Evolutionary conservation across 2,888 invertebrate species (phyloP).

Genomic region (Cenopis cana): DNA sequence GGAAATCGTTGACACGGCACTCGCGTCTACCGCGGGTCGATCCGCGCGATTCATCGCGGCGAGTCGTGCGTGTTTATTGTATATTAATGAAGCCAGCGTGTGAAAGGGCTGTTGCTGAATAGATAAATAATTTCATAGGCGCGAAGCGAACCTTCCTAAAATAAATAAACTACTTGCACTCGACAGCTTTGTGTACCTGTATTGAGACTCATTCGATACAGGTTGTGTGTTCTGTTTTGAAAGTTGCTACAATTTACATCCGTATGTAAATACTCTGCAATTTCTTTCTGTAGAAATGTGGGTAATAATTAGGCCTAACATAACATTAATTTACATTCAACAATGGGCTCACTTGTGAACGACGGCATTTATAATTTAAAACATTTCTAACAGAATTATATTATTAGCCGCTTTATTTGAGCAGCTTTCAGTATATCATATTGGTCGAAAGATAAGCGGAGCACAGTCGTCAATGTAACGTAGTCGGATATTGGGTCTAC

Average conservation of each 20-base stretch:
- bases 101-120: slow-evolving; percentile 37
- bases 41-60: slow-evolving; percentile 45
- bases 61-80: slow-evolving; percentile 50
- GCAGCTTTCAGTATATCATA: slow-evolving; percentile 41
- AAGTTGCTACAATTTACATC: not conserved
- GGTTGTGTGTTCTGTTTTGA: not conserved
- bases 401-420: slow-evolving; percentile 29
- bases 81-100: slow-evolving; percentile 53
- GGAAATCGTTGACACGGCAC: slow-evolving; percentile 54
- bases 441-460: slow-evolving; percentile 66
- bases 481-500: slow-evolving; percentile 68
- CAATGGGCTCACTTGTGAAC: not conserved
- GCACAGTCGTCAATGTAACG: slow-evolving; percentile 73
- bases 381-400: slow-evolving; percentile 3
- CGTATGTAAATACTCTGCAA: not conserved
- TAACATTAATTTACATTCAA: not conserved
- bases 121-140: slow-evolving; percentile 28
- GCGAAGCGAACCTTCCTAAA: not conserved
- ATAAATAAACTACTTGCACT: slow-evolving; percentile 25
- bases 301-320: not conserved
- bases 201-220: not conserved
- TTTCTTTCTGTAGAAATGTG: not conserved
- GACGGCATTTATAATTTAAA: not conserved
- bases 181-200: not conserved
- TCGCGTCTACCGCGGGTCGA: slow-evolving; percentile 44